These are phyloP conservation scores for Tragelaphus strepsiceros DNA, from an alignment of 2,113 vertebrate species.

Conservation along the genomic window DNA sequence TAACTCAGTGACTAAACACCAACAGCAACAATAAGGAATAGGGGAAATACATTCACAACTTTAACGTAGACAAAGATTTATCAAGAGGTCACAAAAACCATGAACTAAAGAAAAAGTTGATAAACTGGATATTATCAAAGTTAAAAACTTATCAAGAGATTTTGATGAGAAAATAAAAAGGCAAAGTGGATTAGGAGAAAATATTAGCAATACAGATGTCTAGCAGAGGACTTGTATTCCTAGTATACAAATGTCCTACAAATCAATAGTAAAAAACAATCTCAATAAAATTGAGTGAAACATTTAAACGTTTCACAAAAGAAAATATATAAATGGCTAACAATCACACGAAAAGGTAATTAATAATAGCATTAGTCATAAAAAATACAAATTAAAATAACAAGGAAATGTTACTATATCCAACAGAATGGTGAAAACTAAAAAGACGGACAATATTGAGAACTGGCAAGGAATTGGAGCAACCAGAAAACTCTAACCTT, in stretches of 20 bases:
- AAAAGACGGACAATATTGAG: background rate
- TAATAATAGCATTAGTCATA: background rate
- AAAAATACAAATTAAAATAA: background rate
- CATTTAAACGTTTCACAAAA: background rate
- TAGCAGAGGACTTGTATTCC: background rate
- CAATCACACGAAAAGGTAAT: background rate
- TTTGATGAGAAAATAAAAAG: background rate
- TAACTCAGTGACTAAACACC: background rate
- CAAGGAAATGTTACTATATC: background rate
- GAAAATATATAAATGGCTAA: background rate
- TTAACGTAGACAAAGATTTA: background rate
- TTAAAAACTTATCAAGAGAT: background rate
- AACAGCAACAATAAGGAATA: background rate
- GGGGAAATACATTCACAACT: background rate
- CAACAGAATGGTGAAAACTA: background rate
- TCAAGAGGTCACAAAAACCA: background rate
- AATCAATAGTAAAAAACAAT: background rate
- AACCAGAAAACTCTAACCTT: background rate
- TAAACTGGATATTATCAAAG: background rate
- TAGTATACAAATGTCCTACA: background rate
- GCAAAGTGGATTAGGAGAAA: background rate
- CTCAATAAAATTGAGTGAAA: background rate
- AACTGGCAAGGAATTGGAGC: background rate
- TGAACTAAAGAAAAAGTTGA: background rate
- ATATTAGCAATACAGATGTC: background rate